Percentiles rank a stretch among this genome's conserved stretches.
Evolutionary conservation across 2,113 vertebrate genomes (phyloP).

Genomic region (Glaucomys volans): DNA sequence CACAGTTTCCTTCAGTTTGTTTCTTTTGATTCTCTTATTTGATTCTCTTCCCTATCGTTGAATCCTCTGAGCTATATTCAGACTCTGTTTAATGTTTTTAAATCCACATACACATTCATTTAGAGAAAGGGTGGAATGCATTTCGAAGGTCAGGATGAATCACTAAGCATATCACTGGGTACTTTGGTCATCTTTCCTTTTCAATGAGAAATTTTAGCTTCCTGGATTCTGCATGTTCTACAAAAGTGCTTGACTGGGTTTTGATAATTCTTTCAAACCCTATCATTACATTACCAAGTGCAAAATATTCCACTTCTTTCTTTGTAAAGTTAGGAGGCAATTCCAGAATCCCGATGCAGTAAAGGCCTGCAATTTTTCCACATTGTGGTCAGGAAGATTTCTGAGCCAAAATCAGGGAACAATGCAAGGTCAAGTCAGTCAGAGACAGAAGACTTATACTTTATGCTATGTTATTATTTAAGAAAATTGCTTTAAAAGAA

Average conservation of each 20-base stretch:
- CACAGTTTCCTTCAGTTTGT: conserved; percentile 39
- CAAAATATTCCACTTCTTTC: conserved; percentile 26
- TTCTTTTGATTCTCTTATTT: conserved; percentile 48
- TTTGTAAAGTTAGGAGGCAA: conserved; percentile 12
- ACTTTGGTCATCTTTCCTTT: conserved; percentile 34
- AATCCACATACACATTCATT: background rate
- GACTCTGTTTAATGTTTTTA: conserved; percentile 21
- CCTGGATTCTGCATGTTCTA: background rate
- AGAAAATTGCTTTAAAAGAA: conserved; percentile 8
- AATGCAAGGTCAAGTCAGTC: background rate
- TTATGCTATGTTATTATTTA: background rate
- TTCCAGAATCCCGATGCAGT: background rate
- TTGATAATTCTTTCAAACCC: background rate
- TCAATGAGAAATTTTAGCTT: conserved; percentile 10
- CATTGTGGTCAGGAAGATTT: background rate
- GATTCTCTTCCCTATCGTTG: background rate
- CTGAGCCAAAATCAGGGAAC: background rate
- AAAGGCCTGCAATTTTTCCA: background rate
- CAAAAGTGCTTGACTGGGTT: background rate
- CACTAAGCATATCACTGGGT: background rate
- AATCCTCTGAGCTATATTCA: conserved; percentile 10
- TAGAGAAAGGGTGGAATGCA: conserved; percentile 27
- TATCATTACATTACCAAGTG: background rate
- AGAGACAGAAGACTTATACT: background rate
- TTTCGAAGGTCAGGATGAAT: conserved; percentile 43